These are phyloP conservation scores for Berghia stephanieae DNA, from an alignment of 1,140 invertebrate genomes.

Conservation along the genomic window DNA sequence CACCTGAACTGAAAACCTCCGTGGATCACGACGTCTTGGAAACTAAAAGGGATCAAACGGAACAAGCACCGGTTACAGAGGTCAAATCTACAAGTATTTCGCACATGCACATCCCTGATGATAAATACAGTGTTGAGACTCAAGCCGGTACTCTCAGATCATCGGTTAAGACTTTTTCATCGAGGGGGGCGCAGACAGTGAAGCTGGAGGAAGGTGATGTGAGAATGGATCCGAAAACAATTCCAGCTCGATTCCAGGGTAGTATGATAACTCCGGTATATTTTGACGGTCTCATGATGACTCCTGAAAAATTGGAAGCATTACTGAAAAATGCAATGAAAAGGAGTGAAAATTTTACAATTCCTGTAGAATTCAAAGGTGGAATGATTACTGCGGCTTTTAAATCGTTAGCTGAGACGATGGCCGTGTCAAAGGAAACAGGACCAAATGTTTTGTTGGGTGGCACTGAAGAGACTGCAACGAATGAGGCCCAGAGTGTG, in stretches of 20 bases:
- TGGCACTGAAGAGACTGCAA: too few species aligned
- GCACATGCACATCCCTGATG: too few species aligned
- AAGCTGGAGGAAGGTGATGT: neutral
- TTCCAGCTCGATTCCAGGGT: slow-evolving; percentile 22
- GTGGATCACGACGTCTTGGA: neutral
- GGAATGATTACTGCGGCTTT: slow-evolving; percentile 27
- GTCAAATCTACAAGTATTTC: neutral
- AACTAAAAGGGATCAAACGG: neutral
- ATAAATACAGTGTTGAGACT: too few species aligned
- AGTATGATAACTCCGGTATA: slow-evolving; percentile 26
- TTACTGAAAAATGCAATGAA: slow-evolving; percentile 10
- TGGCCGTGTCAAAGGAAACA: neutral
- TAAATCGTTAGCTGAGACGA: slow-evolving; percentile 16
- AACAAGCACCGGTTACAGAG: neutral
- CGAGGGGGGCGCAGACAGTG: neutral
- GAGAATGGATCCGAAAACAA: neutral
- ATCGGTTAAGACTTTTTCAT: slow-evolving; percentile 11
- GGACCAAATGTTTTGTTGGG: too few species aligned
- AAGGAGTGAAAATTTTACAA: neutral
- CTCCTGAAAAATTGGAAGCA: neutral
- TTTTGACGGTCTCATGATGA: slow-evolving; percentile 24
- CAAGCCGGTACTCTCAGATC: slow-evolving; percentile 8
- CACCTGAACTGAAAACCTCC: neutral
- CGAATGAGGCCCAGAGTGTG: too few species aligned
- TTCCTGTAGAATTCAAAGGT: slow-evolving; percentile 19